Conservation (phyloP, 1,140 invertebrate species). For the Ephestia elutella region DNA sequence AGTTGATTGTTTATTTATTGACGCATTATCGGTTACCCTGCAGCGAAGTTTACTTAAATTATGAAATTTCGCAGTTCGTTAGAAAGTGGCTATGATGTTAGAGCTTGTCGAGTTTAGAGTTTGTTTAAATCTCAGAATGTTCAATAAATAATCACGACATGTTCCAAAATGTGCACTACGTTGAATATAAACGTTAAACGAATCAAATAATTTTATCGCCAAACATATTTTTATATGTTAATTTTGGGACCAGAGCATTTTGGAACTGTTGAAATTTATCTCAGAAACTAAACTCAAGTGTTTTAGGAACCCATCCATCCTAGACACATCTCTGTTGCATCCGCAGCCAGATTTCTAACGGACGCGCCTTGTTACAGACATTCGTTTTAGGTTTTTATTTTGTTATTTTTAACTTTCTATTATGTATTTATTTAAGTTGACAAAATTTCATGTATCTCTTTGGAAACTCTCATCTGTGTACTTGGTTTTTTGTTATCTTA, state of each 20-base stretch:
- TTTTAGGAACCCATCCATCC: no score
- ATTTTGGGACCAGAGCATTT: no score
- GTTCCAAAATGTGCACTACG: no score
- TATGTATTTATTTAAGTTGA: constrained; percentile 23
- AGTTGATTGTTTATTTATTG: constrained; percentile 58
- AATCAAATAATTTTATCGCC: no score
- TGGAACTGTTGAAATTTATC: no score
- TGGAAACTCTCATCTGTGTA: constrained; percentile 47
- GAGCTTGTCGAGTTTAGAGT: not conserved
- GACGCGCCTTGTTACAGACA: not conserved
- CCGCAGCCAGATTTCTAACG: no score
- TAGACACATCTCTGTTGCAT: no score
- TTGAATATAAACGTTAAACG: no score
- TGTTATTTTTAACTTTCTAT: constrained; percentile 23
- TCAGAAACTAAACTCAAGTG: no score
- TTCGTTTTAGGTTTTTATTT: constrained; percentile 16
- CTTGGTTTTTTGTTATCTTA: constrained; percentile 54
- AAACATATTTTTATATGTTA: no score
- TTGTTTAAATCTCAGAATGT: no score
- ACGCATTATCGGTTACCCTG: constrained; percentile 43
- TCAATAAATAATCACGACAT: no score
- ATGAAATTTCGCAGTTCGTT: not conserved
- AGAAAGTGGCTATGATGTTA: not conserved
- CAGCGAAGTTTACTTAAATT: constrained; percentile 64
- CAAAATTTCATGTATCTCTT: constrained; percentile 41